A percentile compares a stretch with the other conserved stretches of the same genome.
phyloP scores from a whole-genome alignment of 2,888 invertebrate genomes.

The Dusona sp. region DNA sequence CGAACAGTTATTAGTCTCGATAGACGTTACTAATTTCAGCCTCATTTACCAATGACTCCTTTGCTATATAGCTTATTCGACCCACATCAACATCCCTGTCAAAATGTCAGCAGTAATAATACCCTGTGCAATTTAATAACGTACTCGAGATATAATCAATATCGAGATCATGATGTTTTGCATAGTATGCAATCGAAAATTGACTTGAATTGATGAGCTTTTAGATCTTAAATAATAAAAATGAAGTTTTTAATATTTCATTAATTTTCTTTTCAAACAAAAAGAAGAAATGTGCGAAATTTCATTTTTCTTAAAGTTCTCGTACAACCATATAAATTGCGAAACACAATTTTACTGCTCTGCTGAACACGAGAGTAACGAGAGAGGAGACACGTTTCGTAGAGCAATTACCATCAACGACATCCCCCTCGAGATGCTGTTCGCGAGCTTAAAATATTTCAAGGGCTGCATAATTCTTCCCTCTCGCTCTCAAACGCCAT shows the following conservation, averaged over 20 bases:
- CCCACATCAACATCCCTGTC: neutral
- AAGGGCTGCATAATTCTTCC: slow-evolving; percentile 59
- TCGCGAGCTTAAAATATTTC: slow-evolving; percentile 57
- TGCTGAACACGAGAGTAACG: slow-evolving; percentile 30
- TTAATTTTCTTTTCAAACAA: neutral
- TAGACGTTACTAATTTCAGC: slow-evolving; percentile 33
- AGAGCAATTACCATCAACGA: slow-evolving; percentile 45
- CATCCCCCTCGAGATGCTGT: slow-evolving; percentile 40
- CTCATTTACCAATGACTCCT: slow-evolving; percentile 14
- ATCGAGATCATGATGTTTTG: neutral
- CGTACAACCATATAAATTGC: slow-evolving; percentile 26
- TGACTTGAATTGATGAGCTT: neutral
- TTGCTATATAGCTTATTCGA: neutral
- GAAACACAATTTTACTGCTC: slow-evolving; percentile 23
- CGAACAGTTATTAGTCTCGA: slow-evolving; percentile 51
- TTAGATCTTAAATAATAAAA: neutral
- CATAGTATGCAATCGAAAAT: neutral
- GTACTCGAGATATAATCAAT: neutral
- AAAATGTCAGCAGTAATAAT: slow-evolving; percentile 24
- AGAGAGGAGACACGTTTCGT: slow-evolving; percentile 47
- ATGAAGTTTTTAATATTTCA: neutral
- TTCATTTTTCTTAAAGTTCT: slow-evolving; percentile 10
- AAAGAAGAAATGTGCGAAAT: neutral
- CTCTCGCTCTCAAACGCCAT: slow-evolving; percentile 25
- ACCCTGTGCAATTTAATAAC: neutral